Evolutionary conservation across 2,888 invertebrate genomes (phyloP).

Genomic region (Melanargia galathea): DNA sequence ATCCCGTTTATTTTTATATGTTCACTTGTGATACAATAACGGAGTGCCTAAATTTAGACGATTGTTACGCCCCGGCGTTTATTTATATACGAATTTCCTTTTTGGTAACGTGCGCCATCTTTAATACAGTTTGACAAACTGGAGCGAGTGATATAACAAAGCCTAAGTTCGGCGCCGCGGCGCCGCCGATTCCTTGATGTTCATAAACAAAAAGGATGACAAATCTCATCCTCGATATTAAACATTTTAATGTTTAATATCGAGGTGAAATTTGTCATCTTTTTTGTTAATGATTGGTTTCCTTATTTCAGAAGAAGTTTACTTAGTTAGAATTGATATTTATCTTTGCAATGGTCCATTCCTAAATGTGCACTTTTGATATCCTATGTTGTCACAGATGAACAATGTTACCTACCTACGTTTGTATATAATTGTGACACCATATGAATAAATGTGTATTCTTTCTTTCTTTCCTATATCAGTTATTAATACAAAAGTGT

Average conservation of each 20-base stretch:
- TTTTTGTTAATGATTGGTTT: not conserved
- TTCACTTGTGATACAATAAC: slow-evolving; percentile 64
- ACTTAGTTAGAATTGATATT: too few relatives aligned
- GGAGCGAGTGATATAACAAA: slow-evolving; percentile 30
- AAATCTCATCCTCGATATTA: not conserved
- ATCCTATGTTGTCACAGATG: too few relatives aligned
- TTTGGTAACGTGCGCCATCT: slow-evolving; percentile 40
- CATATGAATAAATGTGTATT: too few relatives aligned
- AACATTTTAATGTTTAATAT: not conserved
- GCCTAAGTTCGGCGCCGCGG: slow-evolving; percentile 13
- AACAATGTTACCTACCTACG: too few relatives aligned
- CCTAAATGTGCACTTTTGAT: too few relatives aligned
- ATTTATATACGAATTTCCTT: slow-evolving; percentile 41
- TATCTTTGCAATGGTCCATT: not conserved
- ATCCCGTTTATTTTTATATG: slow-evolving; percentile 66
- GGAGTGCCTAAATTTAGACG: slow-evolving; percentile 54
- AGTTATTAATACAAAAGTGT: too few relatives aligned
- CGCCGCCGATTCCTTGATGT: slow-evolving; percentile 7
- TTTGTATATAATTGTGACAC: too few relatives aligned
- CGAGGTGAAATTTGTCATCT: too few relatives aligned
- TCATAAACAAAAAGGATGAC: slow-evolving; percentile 19
- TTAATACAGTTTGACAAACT: slow-evolving; percentile 31
- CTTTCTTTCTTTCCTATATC: too few relatives aligned
- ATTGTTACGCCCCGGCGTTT: slow-evolving; percentile 45
- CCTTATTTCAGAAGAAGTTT: not conserved